phyloP scores from a whole-genome alignment of 2,888 invertebrate species.

The Cremastinae sp. region DNA sequence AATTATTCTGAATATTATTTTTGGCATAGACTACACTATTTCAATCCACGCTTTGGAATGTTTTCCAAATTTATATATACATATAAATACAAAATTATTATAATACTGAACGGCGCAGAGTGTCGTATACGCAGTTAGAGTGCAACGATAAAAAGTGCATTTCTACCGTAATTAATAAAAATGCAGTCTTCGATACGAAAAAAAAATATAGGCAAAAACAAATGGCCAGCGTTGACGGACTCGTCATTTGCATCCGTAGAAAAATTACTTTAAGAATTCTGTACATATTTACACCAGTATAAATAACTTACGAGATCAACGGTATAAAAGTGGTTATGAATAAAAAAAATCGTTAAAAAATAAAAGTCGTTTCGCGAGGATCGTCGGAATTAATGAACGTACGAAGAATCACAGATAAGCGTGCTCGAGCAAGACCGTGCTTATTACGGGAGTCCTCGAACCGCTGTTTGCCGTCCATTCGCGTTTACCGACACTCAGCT shows the following conservation, averaged over 20 bases:
- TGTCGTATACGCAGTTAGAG: constrained; percentile 23
- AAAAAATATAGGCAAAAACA: neutral
- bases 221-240: constrained; percentile 38
- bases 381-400: constrained; percentile 6
- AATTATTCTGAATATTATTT: neutral
- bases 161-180: constrained; percentile 11
- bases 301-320: neutral
- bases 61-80: constrained; percentile 1
- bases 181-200: constrained; percentile 31
- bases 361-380: constrained; percentile 40
- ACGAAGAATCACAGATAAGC: constrained; percentile 60
- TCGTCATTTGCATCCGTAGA: constrained; percentile 26
- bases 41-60: constrained; percentile 7
- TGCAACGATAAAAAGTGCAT: constrained; percentile 30
- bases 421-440: constrained; percentile 64
- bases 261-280: neutral
- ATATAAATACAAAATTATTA: constrained; percentile 4
- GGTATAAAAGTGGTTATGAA: neutral
- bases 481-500: constrained; percentile 36
- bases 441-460: constrained; percentile 36
- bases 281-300: neutral
- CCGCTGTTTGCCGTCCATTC: constrained; percentile 38
- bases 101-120: constrained; percentile 60
- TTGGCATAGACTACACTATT: constrained; percentile 3
- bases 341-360: too few relatives aligned